phyloP scores from a whole-genome alignment of 2,888 invertebrate genomes.

The Fragum sueziense region DNA sequence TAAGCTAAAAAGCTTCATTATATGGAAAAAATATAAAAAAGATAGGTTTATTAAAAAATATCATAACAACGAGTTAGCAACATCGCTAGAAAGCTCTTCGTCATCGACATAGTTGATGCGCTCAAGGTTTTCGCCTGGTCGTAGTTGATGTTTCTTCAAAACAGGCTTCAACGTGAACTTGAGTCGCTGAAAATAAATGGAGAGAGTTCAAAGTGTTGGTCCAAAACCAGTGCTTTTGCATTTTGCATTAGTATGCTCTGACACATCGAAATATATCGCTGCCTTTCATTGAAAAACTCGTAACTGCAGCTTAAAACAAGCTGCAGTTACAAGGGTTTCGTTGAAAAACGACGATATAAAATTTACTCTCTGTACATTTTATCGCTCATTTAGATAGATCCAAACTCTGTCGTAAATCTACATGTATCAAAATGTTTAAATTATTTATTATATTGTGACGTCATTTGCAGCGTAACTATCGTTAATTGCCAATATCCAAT shows the following conservation, averaged over 20 bases:
- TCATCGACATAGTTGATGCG: neutral
- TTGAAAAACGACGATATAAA: neutral
- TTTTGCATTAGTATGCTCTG: no score
- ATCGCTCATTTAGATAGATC: no score
- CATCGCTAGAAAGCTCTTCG: neutral
- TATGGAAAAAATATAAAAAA: no score
- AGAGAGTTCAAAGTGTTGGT: neutral
- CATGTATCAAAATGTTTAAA: no score
- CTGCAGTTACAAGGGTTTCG: neutral
- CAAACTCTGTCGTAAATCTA: no score
- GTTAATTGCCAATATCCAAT: no score
- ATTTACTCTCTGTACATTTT: neutral
- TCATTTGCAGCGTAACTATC: no score
- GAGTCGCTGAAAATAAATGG: neutral
- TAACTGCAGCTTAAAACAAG: neutral
- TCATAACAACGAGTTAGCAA: neutral
- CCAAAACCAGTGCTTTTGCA: no score
- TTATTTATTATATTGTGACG: no score
- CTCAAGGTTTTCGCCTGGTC: neutral
- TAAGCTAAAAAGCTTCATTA: no score
- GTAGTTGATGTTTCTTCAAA: neutral
- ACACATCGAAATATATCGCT: neutral
- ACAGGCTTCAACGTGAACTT: neutral
- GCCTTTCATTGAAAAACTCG: neutral
- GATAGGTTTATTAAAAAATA: no score